Evolutionary conservation across 2,888 invertebrate genomes (phyloP).

Genomic region (Synanthedon tipuliformis): DNA sequence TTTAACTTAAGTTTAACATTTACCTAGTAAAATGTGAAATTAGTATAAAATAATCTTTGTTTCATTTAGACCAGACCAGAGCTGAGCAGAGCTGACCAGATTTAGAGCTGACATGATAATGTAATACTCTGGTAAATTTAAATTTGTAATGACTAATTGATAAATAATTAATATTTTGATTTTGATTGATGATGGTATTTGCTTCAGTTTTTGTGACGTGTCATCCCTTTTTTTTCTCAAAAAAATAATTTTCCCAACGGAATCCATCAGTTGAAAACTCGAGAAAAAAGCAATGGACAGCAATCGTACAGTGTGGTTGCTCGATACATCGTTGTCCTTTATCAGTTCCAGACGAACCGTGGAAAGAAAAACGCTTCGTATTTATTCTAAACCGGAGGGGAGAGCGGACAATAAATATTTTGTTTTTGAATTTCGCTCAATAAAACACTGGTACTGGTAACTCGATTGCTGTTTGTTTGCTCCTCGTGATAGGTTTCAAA

Average conservation of each 20-base stretch:
- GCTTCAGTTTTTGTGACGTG: no score
- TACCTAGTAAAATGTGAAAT: no score
- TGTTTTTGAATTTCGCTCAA: conserved; percentile 39
- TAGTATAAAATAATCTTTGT: no score
- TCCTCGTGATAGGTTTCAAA: conserved; percentile 38
- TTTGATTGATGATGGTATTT: no score
- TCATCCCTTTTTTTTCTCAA: no score
- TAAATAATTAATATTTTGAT: no score
- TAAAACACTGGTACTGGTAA: conserved; percentile 22
- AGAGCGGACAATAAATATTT: conserved; percentile 46
- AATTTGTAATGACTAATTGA: no score
- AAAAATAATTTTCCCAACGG: neutral
- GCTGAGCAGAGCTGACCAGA: no score
- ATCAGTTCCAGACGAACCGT: neutral
- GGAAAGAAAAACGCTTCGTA: conserved; percentile 12
- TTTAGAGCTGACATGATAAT: no score
- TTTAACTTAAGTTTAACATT: no score
- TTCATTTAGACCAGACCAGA: no score
- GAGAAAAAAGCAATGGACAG: neutral
- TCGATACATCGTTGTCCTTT: neutral
- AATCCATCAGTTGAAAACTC: neutral
- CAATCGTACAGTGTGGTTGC: neutral
- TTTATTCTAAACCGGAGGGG: conserved; percentile 30
- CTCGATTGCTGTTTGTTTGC: conserved; percentile 26
- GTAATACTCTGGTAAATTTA: no score